Conservation (phyloP, 2,797 vertebrate species). For the Neostethus bicornis region DNA sequence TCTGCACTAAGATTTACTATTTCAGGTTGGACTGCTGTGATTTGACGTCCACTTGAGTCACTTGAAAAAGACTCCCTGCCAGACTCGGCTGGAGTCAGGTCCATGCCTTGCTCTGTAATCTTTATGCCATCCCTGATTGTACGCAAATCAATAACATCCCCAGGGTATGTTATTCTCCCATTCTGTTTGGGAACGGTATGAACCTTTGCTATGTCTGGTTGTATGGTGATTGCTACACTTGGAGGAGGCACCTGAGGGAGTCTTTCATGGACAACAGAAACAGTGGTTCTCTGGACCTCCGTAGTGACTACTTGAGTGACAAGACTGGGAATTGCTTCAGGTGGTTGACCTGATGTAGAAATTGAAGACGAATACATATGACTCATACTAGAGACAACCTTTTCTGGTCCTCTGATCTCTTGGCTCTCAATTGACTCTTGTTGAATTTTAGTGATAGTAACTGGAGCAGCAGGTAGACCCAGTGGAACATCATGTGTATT, state of each 20-base stretch:
- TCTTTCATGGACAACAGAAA: constrained; percentile 84
- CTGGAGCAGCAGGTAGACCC: constrained; percentile 65
- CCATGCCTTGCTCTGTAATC: constrained; percentile 87
- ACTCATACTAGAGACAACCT: constrained; percentile 82
- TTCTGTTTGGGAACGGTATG: constrained; percentile 84
- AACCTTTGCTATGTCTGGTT: constrained; percentile 80
- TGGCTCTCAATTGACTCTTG: constrained; percentile 83
- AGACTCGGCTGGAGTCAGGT: constrained; percentile 87
- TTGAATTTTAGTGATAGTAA: constrained; percentile 79
- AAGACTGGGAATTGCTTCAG: constrained; percentile 75
- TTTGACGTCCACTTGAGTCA: constrained; percentile 82
- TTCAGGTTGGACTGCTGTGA: constrained; percentile 90
- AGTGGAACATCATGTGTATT: constrained; percentile 56
- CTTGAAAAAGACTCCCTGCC: constrained; percentile 80
- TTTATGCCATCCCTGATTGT: constrained; percentile 86
- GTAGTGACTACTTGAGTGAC: constrained; percentile 84
- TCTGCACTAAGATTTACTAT: constrained; percentile 92
- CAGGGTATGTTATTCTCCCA: constrained; percentile 81
- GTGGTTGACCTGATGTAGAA: constrained; percentile 79
- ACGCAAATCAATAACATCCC: constrained; percentile 92
- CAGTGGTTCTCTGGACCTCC: constrained; percentile 84
- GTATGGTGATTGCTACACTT: constrained; percentile 72
- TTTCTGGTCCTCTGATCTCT: constrained; percentile 79
- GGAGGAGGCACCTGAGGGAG: constrained; percentile 76
- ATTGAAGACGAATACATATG: constrained; percentile 83